Percentiles rank a stretch among this genome's conserved stretches.
phyloP scores from a whole-genome alignment of 64 coral and sea anemone species.

The Pachyseris speciosa region DNA sequence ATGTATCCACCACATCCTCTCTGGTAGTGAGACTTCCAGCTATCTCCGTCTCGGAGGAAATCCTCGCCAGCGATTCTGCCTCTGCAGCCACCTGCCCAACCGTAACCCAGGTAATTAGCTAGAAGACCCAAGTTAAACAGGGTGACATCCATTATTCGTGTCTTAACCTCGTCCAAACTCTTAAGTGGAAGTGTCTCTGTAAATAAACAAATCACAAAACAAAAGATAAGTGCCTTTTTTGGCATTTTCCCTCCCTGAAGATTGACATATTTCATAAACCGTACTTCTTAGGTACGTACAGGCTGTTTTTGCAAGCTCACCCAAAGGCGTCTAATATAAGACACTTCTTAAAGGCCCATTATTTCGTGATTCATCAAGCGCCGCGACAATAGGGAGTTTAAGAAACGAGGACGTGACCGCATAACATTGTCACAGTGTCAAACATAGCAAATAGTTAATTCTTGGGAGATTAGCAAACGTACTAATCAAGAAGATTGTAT shows the following conservation, averaged over 20 bases:
- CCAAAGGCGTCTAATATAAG: too few relatives aligned
- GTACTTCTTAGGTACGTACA: too few relatives aligned
- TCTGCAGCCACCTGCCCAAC: conserved; percentile 57
- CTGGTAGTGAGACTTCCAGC: conserved; percentile 44
- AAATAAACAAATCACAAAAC: not conserved
- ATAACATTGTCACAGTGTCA: too few relatives aligned
- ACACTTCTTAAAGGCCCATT: too few relatives aligned
- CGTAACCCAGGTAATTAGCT: conserved; percentile 60
- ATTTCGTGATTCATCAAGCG: too few relatives aligned
- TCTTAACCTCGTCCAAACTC: conserved; percentile 38
- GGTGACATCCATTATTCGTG: conserved; percentile 55
- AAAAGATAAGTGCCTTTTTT: not conserved
- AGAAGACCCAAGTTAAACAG: not conserved
- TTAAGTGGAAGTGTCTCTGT: not conserved
- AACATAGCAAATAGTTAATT: too few relatives aligned
- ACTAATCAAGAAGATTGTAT: too few relatives aligned
- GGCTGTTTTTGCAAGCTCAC: too few relatives aligned
- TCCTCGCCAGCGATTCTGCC: conserved; percentile 27
- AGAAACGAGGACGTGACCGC: too few relatives aligned
- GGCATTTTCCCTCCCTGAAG: too few relatives aligned
- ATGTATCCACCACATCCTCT: conserved; percentile 34
- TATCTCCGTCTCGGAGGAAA: conserved; percentile 42
- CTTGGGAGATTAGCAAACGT: too few relatives aligned
- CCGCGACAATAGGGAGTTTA: too few relatives aligned
- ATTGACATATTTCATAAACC: not conserved